These are phyloP conservation scores for Caenorhabditis afra DNA, from an alignment of 2,888 invertebrate genomes.

Conservation along the genomic window DNA sequence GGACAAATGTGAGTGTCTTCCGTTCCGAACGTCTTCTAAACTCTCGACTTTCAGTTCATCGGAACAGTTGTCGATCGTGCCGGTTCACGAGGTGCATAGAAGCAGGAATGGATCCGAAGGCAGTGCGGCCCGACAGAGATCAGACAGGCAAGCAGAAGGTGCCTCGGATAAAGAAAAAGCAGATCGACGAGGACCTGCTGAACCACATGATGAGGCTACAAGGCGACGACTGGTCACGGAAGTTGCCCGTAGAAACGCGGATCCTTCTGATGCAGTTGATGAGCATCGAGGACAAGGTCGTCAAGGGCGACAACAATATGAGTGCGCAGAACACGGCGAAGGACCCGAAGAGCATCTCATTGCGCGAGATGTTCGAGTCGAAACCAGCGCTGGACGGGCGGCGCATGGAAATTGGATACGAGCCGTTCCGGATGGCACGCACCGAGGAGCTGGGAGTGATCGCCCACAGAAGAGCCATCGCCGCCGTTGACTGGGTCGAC, in stretches of 20 bases:
- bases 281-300: constrained; percentile 79
- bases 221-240: constrained; percentile 79
- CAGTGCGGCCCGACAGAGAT: constrained; percentile 79
- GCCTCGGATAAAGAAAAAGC: constrained; percentile 77
- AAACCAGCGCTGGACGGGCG: constrained; percentile 72
- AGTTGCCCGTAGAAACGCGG: constrained; percentile 78
- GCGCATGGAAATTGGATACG: constrained; percentile 79
- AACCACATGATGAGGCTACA: constrained; percentile 80
- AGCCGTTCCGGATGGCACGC: constrained; percentile 76
- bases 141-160: constrained; percentile 79
- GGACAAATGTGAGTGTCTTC: constrained; percentile 75
- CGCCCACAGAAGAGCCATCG: constrained; percentile 78
- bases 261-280: constrained; percentile 79
- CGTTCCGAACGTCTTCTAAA: neutral
- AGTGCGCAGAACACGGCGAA: constrained; percentile 57
- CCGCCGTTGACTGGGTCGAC: constrained; percentile 80
- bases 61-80: constrained; percentile 79
- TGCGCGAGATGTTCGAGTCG: constrained; percentile 79
- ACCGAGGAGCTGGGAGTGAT: constrained; percentile 78
- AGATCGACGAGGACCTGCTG: constrained; percentile 78
- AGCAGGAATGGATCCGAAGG: constrained; percentile 80
- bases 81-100: constrained; percentile 79
- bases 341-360: constrained; percentile 71
- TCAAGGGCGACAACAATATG: constrained; percentile 68
- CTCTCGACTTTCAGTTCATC: constrained; percentile 67